Percentiles rank a stretch among this genome's conserved stretches.
Evolutionary conservation across 1,140 invertebrate species (phyloP).

Genomic region (Pectinophora gossypiella): DNA sequence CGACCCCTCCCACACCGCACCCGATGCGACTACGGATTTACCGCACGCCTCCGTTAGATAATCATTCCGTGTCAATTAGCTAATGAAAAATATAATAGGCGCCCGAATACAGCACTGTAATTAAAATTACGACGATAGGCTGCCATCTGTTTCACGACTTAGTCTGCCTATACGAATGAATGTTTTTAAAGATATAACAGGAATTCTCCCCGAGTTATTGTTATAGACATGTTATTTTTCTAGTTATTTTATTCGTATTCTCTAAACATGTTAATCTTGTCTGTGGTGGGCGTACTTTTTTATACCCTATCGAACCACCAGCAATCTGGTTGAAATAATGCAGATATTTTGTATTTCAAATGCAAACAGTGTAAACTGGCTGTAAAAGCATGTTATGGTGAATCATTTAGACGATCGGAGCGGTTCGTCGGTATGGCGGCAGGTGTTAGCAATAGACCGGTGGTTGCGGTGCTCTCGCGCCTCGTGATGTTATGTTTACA

Average conservation of each 20-base stretch:
- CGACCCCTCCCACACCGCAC: slow-evolving; percentile 27
- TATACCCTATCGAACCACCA: too few species aligned
- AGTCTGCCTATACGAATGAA: not conserved
- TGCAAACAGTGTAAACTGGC: too few species aligned
- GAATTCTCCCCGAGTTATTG: too few species aligned
- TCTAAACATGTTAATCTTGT: not conserved
- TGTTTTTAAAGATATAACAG: too few species aligned
- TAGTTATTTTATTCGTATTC: too few species aligned
- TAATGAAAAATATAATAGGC: slow-evolving; percentile 72
- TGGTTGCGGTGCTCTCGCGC: not conserved
- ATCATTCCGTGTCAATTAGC: slow-evolving; percentile 72
- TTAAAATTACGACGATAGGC: slow-evolving; percentile 63
- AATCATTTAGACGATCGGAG: too few species aligned
- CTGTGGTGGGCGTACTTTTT: not conserved
- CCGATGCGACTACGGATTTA: slow-evolving; percentile 44
- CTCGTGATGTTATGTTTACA: slow-evolving; percentile 4
- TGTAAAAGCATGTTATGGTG: too few species aligned
- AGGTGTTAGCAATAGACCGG: not conserved
- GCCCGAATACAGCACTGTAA: slow-evolving; percentile 40
- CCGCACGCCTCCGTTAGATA: slow-evolving; percentile 49
- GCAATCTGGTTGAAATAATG: not conserved
- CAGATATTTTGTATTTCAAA: too few species aligned
- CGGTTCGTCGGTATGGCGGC: not conserved
- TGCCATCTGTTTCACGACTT: slow-evolving; percentile 54
- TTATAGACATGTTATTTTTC: too few species aligned